Evolutionary conservation across 2,797 vertebrate species (phyloP), one percentile per base, ranked within the genome.

Genomic region (Phoxinus dragarum): DNA sequence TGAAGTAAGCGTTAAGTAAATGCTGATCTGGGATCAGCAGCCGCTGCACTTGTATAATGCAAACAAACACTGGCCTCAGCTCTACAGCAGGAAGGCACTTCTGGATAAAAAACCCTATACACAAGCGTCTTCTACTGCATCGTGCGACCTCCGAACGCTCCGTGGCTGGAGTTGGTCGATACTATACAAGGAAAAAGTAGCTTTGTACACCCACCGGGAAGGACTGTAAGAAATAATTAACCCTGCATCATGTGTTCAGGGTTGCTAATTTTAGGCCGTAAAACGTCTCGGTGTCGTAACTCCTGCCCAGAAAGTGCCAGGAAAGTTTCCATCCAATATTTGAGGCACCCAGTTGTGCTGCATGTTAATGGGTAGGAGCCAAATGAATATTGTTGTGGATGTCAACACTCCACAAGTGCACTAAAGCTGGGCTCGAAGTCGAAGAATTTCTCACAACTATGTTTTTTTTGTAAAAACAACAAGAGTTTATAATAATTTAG

Each of bases 221-320:
- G 75, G 47, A 61, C 80, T 81, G 68, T 42, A 79, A 87, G 85
- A 84, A 85, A 83, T 80, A 82, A 92, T 89, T 86, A 89, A 88
- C 84, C 86, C 76, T 64, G 78, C 86, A 71, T 88, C 82, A 84
- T 87, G 80, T 88, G 84, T 71, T 86, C 68, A 81, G 59, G 81
- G 80, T 87, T 72, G 86, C 84, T 90, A 84, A 89, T 90, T 88
- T 89, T 89, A 88, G 86, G 79, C 56, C 74, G 73, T 90, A 88
- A 90, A 90, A 88, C 19, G 67, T 40, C 84, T 78, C 54, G 59
- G 9, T 85, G 72, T 86, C 16, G 69, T 82, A 82, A 67, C 47
- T 88, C 47, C 86, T 64, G 75, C 42, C 42, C 66, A 80, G 87
- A 86, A 84, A 80, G 76, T 61, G 76, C 85, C 84, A 87, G 83